Percentiles rank a stretch among this genome's conserved stretches.
These are phyloP conservation scores for Drosophila phalerata DNA, from an alignment of 2,888 invertebrate genomes.

Conservation along the genomic window DNA sequence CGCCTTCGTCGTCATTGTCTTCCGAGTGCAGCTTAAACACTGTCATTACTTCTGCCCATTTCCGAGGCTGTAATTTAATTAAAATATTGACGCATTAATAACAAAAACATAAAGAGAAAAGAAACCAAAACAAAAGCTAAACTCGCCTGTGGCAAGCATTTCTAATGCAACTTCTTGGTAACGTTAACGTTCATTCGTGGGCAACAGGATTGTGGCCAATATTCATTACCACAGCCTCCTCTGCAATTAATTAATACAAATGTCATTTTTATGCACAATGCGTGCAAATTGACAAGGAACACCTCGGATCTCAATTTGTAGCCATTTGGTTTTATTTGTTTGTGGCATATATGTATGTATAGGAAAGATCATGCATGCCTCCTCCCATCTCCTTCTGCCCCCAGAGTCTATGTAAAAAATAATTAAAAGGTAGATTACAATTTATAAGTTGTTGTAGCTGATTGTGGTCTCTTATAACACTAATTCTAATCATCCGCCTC, in stretches of 20 bases:
- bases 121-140: slow-evolving; percentile 4
- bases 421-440: slow-evolving; percentile 38
- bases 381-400: slow-evolving; percentile 21
- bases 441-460: slow-evolving; percentile 10
- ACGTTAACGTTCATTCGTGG: not conserved
- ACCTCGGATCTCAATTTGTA: slow-evolving; percentile 10
- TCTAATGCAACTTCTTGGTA: slow-evolving; percentile 18
- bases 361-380: slow-evolving; percentile 2
- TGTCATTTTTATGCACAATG: slow-evolving; percentile 6
- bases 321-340: slow-evolving; percentile 26
- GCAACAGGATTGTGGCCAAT: slow-evolving; percentile 17
- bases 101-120: slow-evolving; percentile 12
- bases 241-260: slow-evolving; percentile 10
- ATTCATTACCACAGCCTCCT: slow-evolving; percentile 34
- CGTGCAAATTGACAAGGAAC: slow-evolving; percentile 12
- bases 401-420: slow-evolving; percentile 28
- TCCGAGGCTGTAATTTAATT: slow-evolving; percentile 70
- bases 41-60: slow-evolving; percentile 56
- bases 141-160: slow-evolving; percentile 20
- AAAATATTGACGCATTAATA: slow-evolving; percentile 72
- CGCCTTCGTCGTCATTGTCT: slow-evolving; percentile 26
- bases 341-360: slow-evolving; percentile 7
- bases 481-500: slow-evolving; percentile 53
- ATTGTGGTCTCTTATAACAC: slow-evolving; percentile 19
- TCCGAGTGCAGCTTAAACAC: slow-evolving; percentile 54